Evolutionary conservation across 2,888 invertebrate genomes (phyloP), one percentile per base, ranked within the genome.

Genomic region (Aricia artaxerxes): DNA sequence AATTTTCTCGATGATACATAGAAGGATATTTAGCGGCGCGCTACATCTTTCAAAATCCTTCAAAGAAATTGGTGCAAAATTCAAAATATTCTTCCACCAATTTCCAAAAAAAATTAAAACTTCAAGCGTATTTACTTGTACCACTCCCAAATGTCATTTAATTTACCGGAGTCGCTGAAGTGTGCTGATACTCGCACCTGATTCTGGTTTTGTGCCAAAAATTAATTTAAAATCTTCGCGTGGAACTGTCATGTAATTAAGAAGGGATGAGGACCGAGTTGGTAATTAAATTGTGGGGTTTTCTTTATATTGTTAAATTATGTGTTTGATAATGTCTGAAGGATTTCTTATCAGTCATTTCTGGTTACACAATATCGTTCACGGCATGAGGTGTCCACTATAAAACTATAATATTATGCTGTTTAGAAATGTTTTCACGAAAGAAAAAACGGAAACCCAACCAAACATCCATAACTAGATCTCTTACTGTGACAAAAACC

Each of bases 161-260:
- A 93, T 92, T 92, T 90, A 90, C 91, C 89, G 86, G 86, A 89
- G 89, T 91, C 90, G 87, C 88, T 93, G 88, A 87, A 93, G 93
- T 91, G 87, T 84, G 86, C 87, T 91, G 91, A 92, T 92, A 91
- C 91, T 86, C 88, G 82, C 84, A 87, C 87, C 86, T 91, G 89
- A 89, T 91, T 87, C 86, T 84, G 85, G 87, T 87, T 86, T 85
- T 85, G 85, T 84, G 85, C 85, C 85, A 77, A 82, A 89, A 91
- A 92, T 92, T 91, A 91, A 92, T 90, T 91, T 90, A 87, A 91
- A 92, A 86, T 89, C 87, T 88, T 86, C 86, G 84, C 85, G 31
- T 86, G 89, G 88, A 88, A 89, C 88, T 88, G 88, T 88, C 88
- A 87, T 88, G 88, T 92, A 88, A 90, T 91, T 91, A 89, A 87